Evolutionary conservation across 1,140 invertebrate genomes (phyloP), one percentile per base, ranked within the genome.

Genomic region (Pristionchus pacificus): DNA sequence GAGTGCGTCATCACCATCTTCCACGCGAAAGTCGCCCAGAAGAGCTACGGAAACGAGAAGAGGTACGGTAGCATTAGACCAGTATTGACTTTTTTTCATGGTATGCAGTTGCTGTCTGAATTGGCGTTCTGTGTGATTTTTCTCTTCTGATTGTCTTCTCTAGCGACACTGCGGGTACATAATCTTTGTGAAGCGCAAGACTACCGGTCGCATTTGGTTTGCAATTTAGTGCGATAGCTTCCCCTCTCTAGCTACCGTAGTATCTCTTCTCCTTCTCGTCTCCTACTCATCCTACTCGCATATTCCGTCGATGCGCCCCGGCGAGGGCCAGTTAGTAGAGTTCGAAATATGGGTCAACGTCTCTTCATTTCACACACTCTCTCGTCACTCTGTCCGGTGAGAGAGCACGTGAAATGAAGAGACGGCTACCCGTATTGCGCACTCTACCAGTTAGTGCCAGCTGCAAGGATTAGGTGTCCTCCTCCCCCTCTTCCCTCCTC

Each of bases 31-130:
- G 88, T 89, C 31, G 96, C 97, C 24, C 97, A 99, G 85, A 99
- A 99, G 83, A 98, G 95, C 0, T 99, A 99, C 85, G 97, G 97
- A 62, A 98, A 98, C 85, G 97, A 99, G 84, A 99, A 99, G 86
- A 88, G 96, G 87, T 88, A 75, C 74, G 68, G 60, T 65, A 70
- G 31, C 30, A 29, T 25, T 68, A 3, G 24, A 14, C 27, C 28
- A 13, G 25, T 15, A 38, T 19, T 30, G 31, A 61, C 32, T 63
- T 64, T 24, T 33, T 31, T 60, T 32, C 60, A 61, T 32, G 14
- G 38, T 15, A 2, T 32, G 3, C 25, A 24, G 13, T 13, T 30
- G 24, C 57, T n/a, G n/a, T n/a, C n/a, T n/a, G n/a, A n/a, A n/a
- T n/a, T n/a, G n/a, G n/a, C 58, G 14, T 57, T 57, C 24, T 57